Evolutionary conservation across 2,888 invertebrate species (phyloP), one percentile per base, ranked within the genome.

Genomic region (Pimpla rufipes): DNA sequence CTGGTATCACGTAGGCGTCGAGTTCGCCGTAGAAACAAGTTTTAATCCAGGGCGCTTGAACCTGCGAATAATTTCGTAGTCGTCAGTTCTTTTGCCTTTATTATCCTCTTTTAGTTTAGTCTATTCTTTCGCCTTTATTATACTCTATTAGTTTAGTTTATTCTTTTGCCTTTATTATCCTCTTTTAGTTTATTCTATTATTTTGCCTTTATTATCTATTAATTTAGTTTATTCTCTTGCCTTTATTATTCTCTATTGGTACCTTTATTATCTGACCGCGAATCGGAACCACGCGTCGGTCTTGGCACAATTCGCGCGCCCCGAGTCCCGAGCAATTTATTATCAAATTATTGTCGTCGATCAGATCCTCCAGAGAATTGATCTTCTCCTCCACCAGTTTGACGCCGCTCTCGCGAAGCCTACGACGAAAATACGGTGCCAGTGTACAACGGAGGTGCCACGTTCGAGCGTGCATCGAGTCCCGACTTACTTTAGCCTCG

Each of bases 271-370:
- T 95, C 94, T 98, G 98, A 1, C 98, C 98, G 79, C 98, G 95
- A 35, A 98, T 95, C 0, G 98, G 97, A 37, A 97, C 96, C 81
- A 98, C 91, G 88, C 96, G 95, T 84, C 94, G 92, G 91, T 98
- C 98, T 40, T 95, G 94, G 88, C 97, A 97, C 57, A 98, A 93
- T 87, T 94, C 94, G 92, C 95, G 96, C 0, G 98, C 96, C n/a
- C 97, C 97, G 68, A 98, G 93, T 7, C 98, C 98, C 0, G 97
- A 95, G 90, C 98, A 98, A 92, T 98, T 98, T 74, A 98, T 95
- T 47, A 98, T 94, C 13, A 97, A 94, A 93, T 98, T 96, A 88
- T 95, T 96, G 59, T 95, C 92, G 7, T 92, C 91, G 5, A 94
- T 92, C 70, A 97, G 91, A 82, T 96, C 95, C 45, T 94, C 90